Conservation (phyloP, 30 jellyfish, hydroid and myxozoan genomes). For the Aurelia coerulea region DNA sequence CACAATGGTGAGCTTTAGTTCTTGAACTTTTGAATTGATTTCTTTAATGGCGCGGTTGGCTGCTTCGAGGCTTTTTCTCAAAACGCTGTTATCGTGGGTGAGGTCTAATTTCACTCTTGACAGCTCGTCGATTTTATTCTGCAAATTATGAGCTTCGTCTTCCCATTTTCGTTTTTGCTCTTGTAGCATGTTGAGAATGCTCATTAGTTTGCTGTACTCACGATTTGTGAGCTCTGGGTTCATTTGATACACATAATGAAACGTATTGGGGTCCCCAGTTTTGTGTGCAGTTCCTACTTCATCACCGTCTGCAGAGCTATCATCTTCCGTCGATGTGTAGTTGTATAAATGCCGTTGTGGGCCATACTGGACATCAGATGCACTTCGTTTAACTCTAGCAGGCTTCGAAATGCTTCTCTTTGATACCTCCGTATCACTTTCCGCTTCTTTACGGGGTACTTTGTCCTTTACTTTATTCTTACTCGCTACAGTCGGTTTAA, state of each 20-base stretch:
- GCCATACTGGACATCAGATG: slow-evolving; percentile 53
- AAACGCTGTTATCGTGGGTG: slow-evolving; percentile 77
- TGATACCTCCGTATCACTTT: slow-evolving; percentile 57
- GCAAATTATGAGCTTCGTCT: slow-evolving; percentile 64
- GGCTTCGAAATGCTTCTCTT: slow-evolving; percentile 12
- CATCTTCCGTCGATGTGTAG: slow-evolving; percentile 67
- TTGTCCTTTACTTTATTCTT: slow-evolving; percentile 65
- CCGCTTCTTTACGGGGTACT: slow-evolving; percentile 53
- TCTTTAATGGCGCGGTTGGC: slow-evolving; percentile 97
- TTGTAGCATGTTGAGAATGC: slow-evolving; percentile 84
- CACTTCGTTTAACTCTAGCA: slow-evolving; percentile 26
- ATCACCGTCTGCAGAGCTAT: slow-evolving; percentile 68
- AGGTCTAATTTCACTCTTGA: slow-evolving; percentile 68
- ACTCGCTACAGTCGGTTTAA: slow-evolving; percentile 86
- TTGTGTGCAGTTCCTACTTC: slow-evolving; percentile 1
- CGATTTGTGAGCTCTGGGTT: slow-evolving; percentile 77
- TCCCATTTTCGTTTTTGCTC: slow-evolving; percentile 90
- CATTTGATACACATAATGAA: slow-evolving; percentile 71
- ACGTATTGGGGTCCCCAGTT: slow-evolving; percentile 32
- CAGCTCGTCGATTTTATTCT: slow-evolving; percentile 61
- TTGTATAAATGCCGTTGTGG: slow-evolving; percentile 36
- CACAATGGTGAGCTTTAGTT: slow-evolving; percentile 88
- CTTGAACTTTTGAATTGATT: slow-evolving; percentile 94
- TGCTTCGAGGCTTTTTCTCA: slow-evolving; percentile 94
- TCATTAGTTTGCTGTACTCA: slow-evolving; percentile 80